These are phyloP conservation scores for Amblyteles armatorius DNA, from an alignment of 2,888 invertebrate species.

Conservation along the genomic window DNA sequence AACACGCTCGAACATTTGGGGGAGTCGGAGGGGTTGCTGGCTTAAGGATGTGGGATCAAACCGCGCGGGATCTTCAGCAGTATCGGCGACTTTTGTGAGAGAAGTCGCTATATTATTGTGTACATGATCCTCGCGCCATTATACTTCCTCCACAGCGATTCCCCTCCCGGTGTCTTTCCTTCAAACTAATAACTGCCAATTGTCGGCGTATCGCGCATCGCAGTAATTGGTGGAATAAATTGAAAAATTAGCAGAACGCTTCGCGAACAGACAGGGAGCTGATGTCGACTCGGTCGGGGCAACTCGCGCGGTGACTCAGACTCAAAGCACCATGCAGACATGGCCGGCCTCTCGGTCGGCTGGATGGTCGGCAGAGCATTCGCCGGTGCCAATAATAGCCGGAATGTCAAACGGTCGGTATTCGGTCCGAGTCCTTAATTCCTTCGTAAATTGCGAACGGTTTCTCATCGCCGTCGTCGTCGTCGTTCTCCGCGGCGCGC, in stretches of 20 bases:
- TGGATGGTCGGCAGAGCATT: slow-evolving; percentile 66
- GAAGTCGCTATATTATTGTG: slow-evolving; percentile 46
- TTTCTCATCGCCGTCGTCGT: slow-evolving; percentile 68
- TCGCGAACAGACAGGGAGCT: slow-evolving; percentile 47
- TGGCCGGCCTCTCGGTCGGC: slow-evolving; percentile 55
- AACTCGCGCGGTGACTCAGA: slow-evolving; percentile 62
- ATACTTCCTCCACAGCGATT: slow-evolving; percentile 61
- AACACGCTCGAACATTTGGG: neutral
- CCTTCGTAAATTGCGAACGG: slow-evolving; percentile 77
- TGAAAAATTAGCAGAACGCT: slow-evolving; percentile 82
- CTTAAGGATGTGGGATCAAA: slow-evolving; percentile 18
- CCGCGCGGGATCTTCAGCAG: neutral
- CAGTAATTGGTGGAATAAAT: slow-evolving; percentile 82
- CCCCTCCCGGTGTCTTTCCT: slow-evolving; percentile 55
- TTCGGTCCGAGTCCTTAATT: slow-evolving; percentile 76
- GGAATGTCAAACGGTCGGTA: slow-evolving; percentile 81
- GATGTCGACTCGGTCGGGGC: slow-evolving; percentile 51
- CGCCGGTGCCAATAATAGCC: slow-evolving; percentile 79
- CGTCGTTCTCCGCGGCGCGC: slow-evolving; percentile 51
- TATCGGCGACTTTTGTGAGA: slow-evolving; percentile 30
- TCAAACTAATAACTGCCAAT: slow-evolving; percentile 80
- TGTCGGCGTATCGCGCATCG: slow-evolving; percentile 80
- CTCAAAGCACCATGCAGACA: slow-evolving; percentile 47
- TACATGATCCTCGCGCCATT: slow-evolving; percentile 51
- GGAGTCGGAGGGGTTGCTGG: neutral